Percentiles rank a stretch among this genome's conserved stretches.
Evolutionary conservation across 2,113 vertebrate genomes (phyloP).

Genomic region (Gyps fulvus): DNA sequence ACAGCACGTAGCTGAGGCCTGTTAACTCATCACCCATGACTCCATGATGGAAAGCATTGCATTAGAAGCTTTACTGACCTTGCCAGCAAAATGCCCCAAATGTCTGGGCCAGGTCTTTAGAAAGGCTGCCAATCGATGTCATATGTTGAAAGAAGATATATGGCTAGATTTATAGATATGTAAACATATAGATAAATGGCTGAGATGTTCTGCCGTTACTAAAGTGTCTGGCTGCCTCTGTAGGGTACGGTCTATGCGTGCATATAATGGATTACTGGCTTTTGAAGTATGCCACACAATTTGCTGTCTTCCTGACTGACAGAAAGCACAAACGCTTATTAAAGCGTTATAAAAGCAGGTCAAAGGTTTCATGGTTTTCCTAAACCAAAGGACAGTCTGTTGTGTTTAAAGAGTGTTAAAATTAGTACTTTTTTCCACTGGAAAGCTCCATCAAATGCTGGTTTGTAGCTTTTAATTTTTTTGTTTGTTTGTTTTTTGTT

Average conservation of each 20-base stretch:
- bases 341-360: neutral
- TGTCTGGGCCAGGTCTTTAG: neutral
- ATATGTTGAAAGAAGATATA: neutral
- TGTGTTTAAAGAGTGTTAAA: neutral
- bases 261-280: neutral
- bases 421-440: neutral
- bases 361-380: neutral
- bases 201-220: neutral
- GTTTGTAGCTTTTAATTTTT: neutral
- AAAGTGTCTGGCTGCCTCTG: neutral
- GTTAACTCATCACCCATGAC: rapidly evolving
- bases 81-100: neutral
- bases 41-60: neutral
- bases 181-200: neutral
- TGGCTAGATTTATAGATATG: neutral
- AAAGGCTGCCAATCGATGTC: neutral
- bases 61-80: neutral
- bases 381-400: neutral
- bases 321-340: neutral
- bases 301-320: neutral
- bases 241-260: neutral
- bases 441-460: neutral
- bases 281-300: neutral
- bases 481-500: neutral
- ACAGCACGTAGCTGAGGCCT: neutral